A percentile compares a stretch with the other conserved stretches of the same genome.
Conservation (phyloP, 2,888 invertebrate species). For the Oeneis ivallda region DNA sequence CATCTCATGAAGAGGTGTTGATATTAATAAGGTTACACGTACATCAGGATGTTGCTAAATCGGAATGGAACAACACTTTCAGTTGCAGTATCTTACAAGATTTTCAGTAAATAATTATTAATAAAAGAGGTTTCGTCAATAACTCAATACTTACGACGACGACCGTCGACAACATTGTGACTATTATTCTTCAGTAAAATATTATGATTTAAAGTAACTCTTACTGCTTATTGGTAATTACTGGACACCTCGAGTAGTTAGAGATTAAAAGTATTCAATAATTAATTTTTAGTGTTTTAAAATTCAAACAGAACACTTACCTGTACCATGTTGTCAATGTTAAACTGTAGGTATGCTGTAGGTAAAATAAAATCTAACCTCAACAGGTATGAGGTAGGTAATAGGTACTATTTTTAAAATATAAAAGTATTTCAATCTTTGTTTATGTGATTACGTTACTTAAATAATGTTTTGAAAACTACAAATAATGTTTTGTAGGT, state of each 20-base stretch:
- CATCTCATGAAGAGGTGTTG: no score
- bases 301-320: constrained; percentile 46
- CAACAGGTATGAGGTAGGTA: no score
- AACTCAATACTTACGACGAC: neutral
- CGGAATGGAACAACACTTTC: no score
- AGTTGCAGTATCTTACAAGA: neutral
- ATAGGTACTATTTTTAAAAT: constrained; percentile 3
- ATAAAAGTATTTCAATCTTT: constrained; percentile 3
- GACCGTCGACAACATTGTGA: neutral
- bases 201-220: neutral
- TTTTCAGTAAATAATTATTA: neutral
- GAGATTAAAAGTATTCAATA: no score
- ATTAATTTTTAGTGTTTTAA: neutral
- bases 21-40: no score
- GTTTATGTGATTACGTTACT: neutral
- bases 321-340: constrained; percentile 71
- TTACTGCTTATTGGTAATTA: neutral
- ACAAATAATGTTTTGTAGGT: no score
- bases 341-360: no score
- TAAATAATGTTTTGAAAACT: neutral
- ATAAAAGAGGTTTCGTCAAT: no score
- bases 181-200: neutral
- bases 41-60: no score
- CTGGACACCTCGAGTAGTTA: neutral
- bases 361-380: constrained; percentile 17